These are phyloP conservation scores for Lysiphlebus fabarum DNA, from an alignment of 1,140 invertebrate genomes.

Conservation along the genomic window DNA sequence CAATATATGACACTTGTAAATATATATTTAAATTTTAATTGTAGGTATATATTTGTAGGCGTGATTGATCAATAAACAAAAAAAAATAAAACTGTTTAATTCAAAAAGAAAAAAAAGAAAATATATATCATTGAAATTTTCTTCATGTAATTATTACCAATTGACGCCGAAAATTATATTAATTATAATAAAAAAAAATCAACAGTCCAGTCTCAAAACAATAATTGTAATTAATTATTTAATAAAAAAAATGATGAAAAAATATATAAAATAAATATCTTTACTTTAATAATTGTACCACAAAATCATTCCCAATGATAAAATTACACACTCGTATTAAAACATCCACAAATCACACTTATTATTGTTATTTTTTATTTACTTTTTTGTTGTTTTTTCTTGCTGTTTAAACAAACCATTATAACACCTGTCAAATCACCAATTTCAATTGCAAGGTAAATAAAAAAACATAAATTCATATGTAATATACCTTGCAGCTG, in stretches of 20 bases:
- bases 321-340: slow-evolving; percentile 11
- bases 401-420: background rate
- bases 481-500: no score
- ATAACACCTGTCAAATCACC: no score
- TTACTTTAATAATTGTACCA: slow-evolving; percentile 21
- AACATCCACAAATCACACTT: background rate
- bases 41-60: slow-evolving; percentile 26
- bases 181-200: no score
- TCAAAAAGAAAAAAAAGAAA: slow-evolving; percentile 10
- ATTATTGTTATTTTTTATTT: no score
- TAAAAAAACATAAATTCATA: background rate
- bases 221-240: no score
- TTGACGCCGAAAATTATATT: background rate
- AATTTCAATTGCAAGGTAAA: no score
- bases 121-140: background rate
- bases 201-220: slow-evolving; percentile 2
- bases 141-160: background rate
- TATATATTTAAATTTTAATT: slow-evolving; percentile 32
- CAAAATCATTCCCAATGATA: slow-evolving; percentile 25
- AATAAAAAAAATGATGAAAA: slow-evolving; percentile 15
- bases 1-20: slow-evolving; percentile 34
- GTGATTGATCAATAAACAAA: slow-evolving; percentile 21
- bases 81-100: background rate
- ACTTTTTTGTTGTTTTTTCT: no score
- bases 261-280: slow-evolving; percentile 13